These are phyloP conservation scores for Amniataba percoides DNA, from an alignment of 2,797 vertebrate genomes.

Conservation along the genomic window DNA sequence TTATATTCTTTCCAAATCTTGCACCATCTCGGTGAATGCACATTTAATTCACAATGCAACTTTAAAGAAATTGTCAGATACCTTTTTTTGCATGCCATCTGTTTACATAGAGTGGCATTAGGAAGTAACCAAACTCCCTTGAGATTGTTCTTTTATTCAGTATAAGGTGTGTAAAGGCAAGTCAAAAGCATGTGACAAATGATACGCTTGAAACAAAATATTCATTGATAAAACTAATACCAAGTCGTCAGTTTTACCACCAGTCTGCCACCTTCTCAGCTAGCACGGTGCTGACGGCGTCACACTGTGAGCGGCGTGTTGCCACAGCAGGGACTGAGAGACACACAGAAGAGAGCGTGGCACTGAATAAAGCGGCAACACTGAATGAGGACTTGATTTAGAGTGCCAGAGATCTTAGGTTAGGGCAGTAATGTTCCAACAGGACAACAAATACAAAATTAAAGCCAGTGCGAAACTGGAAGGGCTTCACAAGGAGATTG, in stretches of 20 bases:
- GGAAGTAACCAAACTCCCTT: neutral
- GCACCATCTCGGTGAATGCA: neutral
- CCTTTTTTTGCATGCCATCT: constrained; percentile 8
- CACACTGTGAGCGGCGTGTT: neutral
- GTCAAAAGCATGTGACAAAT: neutral
- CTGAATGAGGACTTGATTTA: constrained; percentile 18
- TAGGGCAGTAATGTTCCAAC: constrained; percentile 30
- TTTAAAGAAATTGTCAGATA: constrained; percentile 4
- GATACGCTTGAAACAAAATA: constrained; percentile 12
- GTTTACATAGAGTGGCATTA: constrained; percentile 5
- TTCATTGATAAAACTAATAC: constrained; percentile 4
- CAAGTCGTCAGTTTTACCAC: neutral
- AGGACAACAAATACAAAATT: constrained; percentile 43
- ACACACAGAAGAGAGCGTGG: constrained; percentile 12
- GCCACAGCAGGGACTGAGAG: constrained; percentile 5
- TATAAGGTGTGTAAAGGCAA: constrained; percentile 6
- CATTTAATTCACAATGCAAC: neutral
- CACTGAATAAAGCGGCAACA: constrained; percentile 34
- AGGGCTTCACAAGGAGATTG: constrained; percentile 38
- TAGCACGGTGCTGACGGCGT: neutral
- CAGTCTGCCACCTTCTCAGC: neutral
- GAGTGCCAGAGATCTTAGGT: constrained; percentile 49
- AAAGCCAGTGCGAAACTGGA: constrained; percentile 54
- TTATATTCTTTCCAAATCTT: neutral
- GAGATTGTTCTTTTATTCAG: constrained; percentile 1